Evolutionary conservation across 1,140 invertebrate genomes (phyloP).

Genomic region (Argopecten irradians): DNA sequence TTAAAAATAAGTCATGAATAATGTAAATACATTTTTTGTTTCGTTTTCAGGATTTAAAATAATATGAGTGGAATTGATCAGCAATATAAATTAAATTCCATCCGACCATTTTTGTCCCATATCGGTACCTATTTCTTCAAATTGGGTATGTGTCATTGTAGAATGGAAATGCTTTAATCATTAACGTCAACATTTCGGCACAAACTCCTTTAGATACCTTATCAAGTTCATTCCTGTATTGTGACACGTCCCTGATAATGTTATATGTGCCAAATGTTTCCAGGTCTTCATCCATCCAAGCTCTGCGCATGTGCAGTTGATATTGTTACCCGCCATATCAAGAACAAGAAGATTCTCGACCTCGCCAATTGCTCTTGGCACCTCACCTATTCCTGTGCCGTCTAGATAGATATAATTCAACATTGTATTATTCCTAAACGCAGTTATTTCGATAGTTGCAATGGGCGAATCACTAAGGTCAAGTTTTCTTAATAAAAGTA

Average conservation of each 20-base stretch:
- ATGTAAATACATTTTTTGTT: too few species aligned
- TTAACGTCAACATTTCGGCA: background rate
- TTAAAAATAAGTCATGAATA: too few species aligned
- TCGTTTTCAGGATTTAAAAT: too few species aligned
- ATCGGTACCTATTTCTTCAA: too few species aligned
- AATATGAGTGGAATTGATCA: too few species aligned
- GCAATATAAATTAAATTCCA: too few species aligned
- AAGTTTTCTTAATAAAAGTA: background rate
- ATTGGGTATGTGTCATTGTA: too few species aligned
- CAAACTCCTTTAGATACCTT: background rate
- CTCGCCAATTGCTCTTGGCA: background rate
- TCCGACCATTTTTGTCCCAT: too few species aligned
- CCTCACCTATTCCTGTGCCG: background rate
- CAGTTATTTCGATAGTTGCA: background rate
- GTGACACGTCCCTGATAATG: background rate
- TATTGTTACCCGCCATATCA: background rate
- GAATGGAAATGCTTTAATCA: too few species aligned
- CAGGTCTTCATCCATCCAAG: background rate
- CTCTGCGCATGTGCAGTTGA: background rate
- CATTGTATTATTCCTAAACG: background rate
- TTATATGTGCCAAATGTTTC: background rate
- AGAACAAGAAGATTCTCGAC: background rate
- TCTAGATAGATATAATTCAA: background rate
- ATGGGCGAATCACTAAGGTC: background rate
- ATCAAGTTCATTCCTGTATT: background rate